These are phyloP conservation scores for Psephotus haematonotus DNA, from an alignment of 2,113 vertebrate genomes.

Conservation along the genomic window DNA sequence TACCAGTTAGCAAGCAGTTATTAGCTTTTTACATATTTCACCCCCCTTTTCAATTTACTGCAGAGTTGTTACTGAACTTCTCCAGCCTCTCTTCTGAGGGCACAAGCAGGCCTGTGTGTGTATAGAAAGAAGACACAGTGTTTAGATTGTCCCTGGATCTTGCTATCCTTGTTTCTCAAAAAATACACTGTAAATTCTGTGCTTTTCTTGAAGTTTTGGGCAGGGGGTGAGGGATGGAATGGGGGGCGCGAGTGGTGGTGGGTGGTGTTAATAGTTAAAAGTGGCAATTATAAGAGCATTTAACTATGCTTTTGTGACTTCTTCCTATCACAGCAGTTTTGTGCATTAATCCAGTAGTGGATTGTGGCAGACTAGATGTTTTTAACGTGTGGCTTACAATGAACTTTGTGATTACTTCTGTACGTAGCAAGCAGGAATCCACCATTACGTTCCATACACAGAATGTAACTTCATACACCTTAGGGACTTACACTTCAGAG, in stretches of 20 bases:
- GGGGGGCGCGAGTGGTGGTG: neutral
- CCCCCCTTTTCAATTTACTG: neutral
- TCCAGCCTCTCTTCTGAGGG: neutral
- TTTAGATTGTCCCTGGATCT: neutral
- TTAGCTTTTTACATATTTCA: neutral
- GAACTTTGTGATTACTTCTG: conserved; percentile 12
- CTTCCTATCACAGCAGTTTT: neutral
- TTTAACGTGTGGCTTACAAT: neutral
- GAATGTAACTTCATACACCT: conserved; percentile 50
- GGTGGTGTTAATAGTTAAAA: neutral
- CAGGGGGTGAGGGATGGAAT: neutral
- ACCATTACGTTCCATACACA: conserved; percentile 21
- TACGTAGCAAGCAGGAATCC: neutral
- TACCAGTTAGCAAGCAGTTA: neutral
- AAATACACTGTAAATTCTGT: neutral
- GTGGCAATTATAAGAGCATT: neutral
- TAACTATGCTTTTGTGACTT: neutral
- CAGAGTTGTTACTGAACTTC: neutral
- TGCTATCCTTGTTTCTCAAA: neutral
- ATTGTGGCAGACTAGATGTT: neutral
- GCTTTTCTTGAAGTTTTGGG: neutral
- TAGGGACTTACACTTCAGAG: conserved; percentile 47
- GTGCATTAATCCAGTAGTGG: neutral
- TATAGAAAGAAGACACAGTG: neutral
- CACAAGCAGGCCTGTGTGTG: neutral